Evolutionary conservation across 2,888 invertebrate species (phyloP).

Genomic region (Antheraea assamensis): DNA sequence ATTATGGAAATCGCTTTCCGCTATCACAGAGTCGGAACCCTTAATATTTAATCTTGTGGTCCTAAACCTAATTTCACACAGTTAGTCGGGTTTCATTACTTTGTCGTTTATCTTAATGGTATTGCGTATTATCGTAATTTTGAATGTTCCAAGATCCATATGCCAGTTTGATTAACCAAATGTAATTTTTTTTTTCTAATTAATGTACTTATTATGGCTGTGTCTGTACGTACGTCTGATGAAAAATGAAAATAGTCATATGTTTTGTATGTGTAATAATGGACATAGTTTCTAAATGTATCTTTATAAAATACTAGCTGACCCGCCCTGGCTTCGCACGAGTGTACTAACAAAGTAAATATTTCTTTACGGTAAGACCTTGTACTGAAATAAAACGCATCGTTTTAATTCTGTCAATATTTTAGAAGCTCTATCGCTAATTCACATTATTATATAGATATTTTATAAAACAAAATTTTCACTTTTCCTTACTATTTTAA

Average conservation of each 20-base stretch:
- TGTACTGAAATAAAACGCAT: too few species aligned
- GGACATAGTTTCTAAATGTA: too few species aligned
- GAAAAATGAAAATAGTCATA: neutral
- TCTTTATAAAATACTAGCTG: too few species aligned
- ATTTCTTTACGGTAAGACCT: too few species aligned
- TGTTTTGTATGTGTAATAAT: too few species aligned
- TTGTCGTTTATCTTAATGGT: slow-evolving; percentile 26
- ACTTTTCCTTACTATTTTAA: too few species aligned
- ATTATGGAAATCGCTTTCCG: slow-evolving; percentile 12
- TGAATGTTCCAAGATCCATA: slow-evolving; percentile 3
- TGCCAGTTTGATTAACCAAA: neutral
- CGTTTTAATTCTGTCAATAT: too few species aligned
- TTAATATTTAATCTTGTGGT: slow-evolving; percentile 19
- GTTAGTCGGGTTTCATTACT: slow-evolving; percentile 19
- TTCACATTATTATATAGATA: too few species aligned
- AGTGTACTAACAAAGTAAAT: too few species aligned
- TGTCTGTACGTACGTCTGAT: neutral
- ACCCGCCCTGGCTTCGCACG: too few species aligned
- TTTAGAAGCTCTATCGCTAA: too few species aligned
- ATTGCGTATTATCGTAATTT: slow-evolving; percentile 21
- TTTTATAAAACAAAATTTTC: too few species aligned
- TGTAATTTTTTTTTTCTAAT: neutral
- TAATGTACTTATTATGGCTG: neutral
- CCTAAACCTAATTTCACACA: slow-evolving; percentile 21
- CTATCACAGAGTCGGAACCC: neutral